Evolutionary conservation across 2,888 invertebrate species (phyloP).

Genomic region (Cetonia aurata): DNA sequence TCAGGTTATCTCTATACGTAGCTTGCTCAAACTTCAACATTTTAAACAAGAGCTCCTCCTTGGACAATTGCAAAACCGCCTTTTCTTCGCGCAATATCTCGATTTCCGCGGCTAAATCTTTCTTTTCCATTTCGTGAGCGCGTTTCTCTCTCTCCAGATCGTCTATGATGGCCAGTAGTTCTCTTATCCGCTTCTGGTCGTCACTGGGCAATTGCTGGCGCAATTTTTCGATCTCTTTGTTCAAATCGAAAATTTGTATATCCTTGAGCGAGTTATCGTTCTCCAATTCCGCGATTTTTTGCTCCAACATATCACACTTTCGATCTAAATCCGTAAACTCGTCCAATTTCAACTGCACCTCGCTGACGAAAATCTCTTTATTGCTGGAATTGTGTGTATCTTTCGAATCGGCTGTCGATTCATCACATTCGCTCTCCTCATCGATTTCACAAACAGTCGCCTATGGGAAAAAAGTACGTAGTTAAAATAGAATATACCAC

Average conservation of each 20-base stretch:
- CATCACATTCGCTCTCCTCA: constrained; percentile 29
- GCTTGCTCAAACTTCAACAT: constrained; percentile 7
- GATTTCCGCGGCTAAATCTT: constrained; percentile 3
- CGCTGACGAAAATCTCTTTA: constrained; percentile 23
- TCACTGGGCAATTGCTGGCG: constrained; percentile 1
- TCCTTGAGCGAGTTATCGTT: constrained; percentile 39
- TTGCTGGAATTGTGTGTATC: not conserved
- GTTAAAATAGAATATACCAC: no score
- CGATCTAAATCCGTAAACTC: constrained; percentile 31
- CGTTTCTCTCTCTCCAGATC: constrained; percentile 25
- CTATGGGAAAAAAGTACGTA: constrained; percentile 9
- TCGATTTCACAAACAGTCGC: constrained; percentile 33
- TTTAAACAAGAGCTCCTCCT: constrained; percentile 32
- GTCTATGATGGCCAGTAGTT: constrained; percentile 2
- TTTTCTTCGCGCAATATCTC: constrained; percentile 31
- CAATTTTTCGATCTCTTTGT: constrained; percentile 37
- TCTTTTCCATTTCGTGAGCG: constrained; percentile 3
- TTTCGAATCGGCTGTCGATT: constrained; percentile 1
- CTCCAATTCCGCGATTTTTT: constrained; percentile 36
- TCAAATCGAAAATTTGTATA: constrained; percentile 40
- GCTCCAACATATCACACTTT: constrained; percentile 33
- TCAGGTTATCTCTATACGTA: not conserved
- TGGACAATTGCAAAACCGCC: constrained; percentile 17
- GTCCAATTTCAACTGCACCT: constrained; percentile 36
- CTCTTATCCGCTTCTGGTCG: not conserved